Evolutionary conservation across 2,113 vertebrate genomes (phyloP).

Genomic region (Indri indri): DNA sequence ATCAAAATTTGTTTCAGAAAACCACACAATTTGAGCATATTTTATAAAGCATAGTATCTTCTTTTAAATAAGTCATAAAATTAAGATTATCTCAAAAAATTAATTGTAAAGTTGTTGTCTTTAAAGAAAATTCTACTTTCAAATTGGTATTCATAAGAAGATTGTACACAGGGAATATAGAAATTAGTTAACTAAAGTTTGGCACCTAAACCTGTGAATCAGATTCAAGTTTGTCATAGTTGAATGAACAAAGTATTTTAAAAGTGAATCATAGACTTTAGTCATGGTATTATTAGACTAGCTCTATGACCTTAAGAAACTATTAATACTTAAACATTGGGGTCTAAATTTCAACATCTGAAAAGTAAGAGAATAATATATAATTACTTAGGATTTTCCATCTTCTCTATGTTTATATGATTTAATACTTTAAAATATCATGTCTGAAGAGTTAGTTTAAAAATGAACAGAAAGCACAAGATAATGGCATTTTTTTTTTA

Average conservation of each 20-base stretch:
- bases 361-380: neutral
- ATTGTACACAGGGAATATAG: neutral
- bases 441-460: neutral
- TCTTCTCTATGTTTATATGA: neutral
- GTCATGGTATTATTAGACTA: neutral
- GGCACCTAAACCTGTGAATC: neutral
- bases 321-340: neutral
- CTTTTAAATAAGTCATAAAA: neutral
- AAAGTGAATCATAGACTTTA: neutral
- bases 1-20: neutral
- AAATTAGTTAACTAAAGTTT: neutral
- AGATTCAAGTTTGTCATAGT: neutral
- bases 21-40: neutral
- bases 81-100: neutral
- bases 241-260: neutral
- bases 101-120: neutral
- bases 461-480: neutral
- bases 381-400: neutral
- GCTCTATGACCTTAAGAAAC: neutral
- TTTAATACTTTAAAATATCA: neutral
- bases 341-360: neutral
- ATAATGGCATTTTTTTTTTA: neutral
- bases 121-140: neutral
- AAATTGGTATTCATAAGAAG: neutral
- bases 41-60: neutral